Evolutionary conservation across 2,797 vertebrate genomes (phyloP), one percentile per base, ranked within the genome.

Genomic region (Spea hammondii): DNA sequence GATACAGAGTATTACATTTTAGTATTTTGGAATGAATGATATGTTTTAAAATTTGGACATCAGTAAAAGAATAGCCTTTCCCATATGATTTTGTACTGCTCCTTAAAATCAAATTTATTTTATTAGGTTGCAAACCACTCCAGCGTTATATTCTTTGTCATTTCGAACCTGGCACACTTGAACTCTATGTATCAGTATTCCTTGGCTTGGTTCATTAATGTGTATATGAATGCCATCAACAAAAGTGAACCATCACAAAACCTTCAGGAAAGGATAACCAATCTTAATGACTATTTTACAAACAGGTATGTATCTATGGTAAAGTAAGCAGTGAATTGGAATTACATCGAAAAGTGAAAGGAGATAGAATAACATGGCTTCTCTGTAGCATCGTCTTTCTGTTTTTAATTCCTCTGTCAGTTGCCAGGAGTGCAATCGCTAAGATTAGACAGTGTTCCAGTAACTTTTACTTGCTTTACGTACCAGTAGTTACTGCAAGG

Each of bases 101-200:
- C 32, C 32, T 32, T 1, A 32, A 32, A 32, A 32, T 32, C 32
- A 32, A 32, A 32, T 32, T 32, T 32, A 32, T 32, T 32, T 32
- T 32, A 32, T 32, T 32, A 91, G 76, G 86, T 83, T 82, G 85
- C 83, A 84, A 87, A 86, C 84, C 87, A 86, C 71, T 88, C 79
- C 73, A 87, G 85, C 80, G 45, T 86, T 65, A 85, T 89, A 85
- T 87, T 87, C 85, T 91, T 84, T 85, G 86, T 89, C 82, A 88
- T 86, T 79, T 89, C 86, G 85, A 85, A 88, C 83, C 84, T 88
- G 75, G 80, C 86, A 84, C 83, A 83, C 79, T 84, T 86, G 86
- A 87, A 84, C 85, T 85, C 86, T 67, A 74, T 66, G 67, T 88
- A 93, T 84, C 88, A 85, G 79, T 89, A 88, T 53, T 84, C 84